phyloP scores from a whole-genome alignment of 2,113 vertebrate genomes.

The Mystacornis crossleyi region DNA sequence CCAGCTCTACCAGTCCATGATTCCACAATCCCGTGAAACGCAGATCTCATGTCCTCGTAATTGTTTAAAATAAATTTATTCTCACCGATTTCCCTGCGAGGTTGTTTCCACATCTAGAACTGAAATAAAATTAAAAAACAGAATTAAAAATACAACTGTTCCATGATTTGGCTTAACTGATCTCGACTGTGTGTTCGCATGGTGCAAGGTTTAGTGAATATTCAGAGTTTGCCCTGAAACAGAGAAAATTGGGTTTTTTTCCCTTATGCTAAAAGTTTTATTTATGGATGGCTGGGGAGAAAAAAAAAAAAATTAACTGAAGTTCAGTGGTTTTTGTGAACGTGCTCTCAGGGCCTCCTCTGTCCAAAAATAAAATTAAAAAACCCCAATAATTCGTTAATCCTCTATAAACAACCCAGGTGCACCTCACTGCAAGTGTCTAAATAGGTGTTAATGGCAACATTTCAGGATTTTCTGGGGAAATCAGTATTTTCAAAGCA shows the following conservation, averaged over 20 bases:
- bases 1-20: not conserved
- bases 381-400: not conserved
- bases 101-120: not conserved
- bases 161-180: not conserved
- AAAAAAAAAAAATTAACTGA: not conserved
- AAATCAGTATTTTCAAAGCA: conserved; percentile 7
- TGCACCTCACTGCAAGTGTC: not conserved
- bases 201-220: not conserved
- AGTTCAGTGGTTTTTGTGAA: not conserved
- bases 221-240: not conserved
- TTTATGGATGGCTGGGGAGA: not conserved
- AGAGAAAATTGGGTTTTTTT: not conserved
- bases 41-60: not conserved
- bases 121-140: not conserved
- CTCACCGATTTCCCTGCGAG: not conserved
- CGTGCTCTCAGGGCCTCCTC: not conserved
- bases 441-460: not conserved
- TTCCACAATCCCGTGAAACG: accelerated
- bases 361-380: not conserved
- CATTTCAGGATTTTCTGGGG: not conserved
- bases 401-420: not conserved
- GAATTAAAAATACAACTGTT: not conserved
- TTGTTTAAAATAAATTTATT: not conserved
- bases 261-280: not conserved
- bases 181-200: not conserved